Evolutionary conservation across 2,888 invertebrate genomes (phyloP).

Genomic region (Cenopis cana): DNA sequence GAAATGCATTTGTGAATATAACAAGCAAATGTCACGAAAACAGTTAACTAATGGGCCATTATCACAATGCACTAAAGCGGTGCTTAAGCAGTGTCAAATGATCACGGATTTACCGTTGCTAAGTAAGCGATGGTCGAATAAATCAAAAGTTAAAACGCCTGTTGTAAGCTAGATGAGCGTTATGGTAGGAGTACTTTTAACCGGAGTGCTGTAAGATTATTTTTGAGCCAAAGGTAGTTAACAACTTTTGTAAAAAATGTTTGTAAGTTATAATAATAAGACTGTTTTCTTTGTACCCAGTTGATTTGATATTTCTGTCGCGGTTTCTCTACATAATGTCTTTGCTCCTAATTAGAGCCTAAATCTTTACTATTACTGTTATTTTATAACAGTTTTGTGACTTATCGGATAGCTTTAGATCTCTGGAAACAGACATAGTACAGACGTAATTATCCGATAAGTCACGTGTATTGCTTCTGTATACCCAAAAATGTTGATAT

Average conservation of each 20-base stretch:
- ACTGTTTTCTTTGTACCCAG: too few species aligned
- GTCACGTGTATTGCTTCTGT: too few species aligned
- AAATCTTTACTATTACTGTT: background rate
- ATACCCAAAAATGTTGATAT: too few species aligned
- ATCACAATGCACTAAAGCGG: constrained; percentile 45
- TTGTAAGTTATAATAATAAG: too few species aligned
- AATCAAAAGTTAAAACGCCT: constrained; percentile 76
- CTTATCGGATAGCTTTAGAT: too few species aligned
- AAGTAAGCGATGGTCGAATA: constrained; percentile 65
- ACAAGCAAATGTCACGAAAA: constrained; percentile 18
- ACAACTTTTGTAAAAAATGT: background rate
- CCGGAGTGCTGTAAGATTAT: constrained; percentile 50
- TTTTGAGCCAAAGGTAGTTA: background rate
- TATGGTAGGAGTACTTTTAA: constrained; percentile 59
- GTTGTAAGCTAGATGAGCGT: constrained; percentile 65
- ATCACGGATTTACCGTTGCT: constrained; percentile 63
- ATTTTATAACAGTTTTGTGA: too few species aligned
- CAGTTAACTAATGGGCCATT: constrained; percentile 31
- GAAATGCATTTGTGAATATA: constrained; percentile 17
- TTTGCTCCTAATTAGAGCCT: too few species aligned
- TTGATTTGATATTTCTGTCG: too few species aligned
- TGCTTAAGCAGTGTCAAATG: constrained; percentile 48
- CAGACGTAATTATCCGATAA: too few species aligned
- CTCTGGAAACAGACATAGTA: too few species aligned
- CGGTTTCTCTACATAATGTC: too few species aligned